Percentiles rank a stretch among this genome's conserved stretches.
Conservation (phyloP, 2,888 invertebrate species). For the Drosophila formosana region DNA sequence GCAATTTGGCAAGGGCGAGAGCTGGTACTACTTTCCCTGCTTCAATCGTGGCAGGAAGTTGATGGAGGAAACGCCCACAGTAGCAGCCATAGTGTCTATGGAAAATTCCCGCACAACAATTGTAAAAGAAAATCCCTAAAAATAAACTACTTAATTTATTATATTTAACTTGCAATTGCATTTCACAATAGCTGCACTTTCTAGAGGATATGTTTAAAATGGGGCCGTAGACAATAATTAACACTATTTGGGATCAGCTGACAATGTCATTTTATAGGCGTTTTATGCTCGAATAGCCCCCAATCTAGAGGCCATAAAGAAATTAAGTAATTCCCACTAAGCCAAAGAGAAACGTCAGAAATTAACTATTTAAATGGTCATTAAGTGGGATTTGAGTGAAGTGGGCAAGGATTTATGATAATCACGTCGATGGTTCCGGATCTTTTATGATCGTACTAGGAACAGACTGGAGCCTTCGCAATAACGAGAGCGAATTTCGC, state of each 20-base stretch:
- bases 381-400: background rate
- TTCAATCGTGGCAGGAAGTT: slow-evolving; percentile 27
- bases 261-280: background rate
- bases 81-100: slow-evolving; percentile 6
- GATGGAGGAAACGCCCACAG: slow-evolving; percentile 9
- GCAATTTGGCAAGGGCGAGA: slow-evolving; percentile 86
- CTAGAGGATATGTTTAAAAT: background rate
- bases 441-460: slow-evolving; percentile 11
- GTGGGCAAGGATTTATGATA: slow-evolving; percentile 5
- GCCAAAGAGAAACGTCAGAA: slow-evolving; percentile 7
- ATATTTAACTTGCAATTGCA: slow-evolving; percentile 14
- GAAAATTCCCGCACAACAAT: slow-evolving; percentile 17
- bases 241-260: background rate
- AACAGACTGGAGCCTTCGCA: background rate
- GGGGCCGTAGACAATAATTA: background rate
- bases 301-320: slow-evolving; percentile 6
- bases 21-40: slow-evolving; percentile 86
- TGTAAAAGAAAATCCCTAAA: slow-evolving; percentile 24
- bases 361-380: slow-evolving; percentile 2
- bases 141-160: slow-evolving; percentile 45
- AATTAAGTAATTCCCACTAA: slow-evolving; percentile 23
- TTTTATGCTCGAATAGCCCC: slow-evolving; percentile 14
- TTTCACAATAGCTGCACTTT: slow-evolving; percentile 7
- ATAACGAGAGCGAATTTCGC: slow-evolving; percentile 18
- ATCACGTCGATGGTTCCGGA: slow-evolving; percentile 47